Evolutionary conservation across 2,113 vertebrate species (phyloP).

Genomic region (Alexandromys fortis): DNA sequence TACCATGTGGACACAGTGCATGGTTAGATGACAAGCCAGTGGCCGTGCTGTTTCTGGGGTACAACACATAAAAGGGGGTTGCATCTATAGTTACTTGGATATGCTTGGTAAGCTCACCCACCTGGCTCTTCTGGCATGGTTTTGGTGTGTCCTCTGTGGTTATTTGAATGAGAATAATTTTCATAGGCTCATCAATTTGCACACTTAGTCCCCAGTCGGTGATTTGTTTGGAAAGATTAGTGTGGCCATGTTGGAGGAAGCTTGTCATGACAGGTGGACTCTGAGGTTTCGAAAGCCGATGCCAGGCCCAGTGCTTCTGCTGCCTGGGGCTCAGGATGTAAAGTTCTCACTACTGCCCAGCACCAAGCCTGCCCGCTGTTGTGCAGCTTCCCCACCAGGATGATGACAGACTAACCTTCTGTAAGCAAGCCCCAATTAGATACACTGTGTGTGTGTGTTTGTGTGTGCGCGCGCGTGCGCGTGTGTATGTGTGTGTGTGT

Average conservation of each 20-base stretch:
- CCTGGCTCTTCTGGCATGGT: background rate
- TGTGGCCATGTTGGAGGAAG: background rate
- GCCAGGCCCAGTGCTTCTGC: background rate
- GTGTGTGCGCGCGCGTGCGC: accelerated
- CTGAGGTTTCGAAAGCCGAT: background rate
- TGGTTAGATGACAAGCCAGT: background rate
- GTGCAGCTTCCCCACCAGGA: background rate
- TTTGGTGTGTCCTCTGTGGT: background rate
- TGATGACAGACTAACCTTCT: background rate
- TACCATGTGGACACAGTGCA: background rate
- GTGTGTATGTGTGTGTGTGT: too few relatives aligned
- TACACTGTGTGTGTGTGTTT: background rate
- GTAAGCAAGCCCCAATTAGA: background rate
- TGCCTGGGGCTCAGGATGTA: background rate
- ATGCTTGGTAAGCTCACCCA: background rate
- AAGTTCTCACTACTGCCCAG: background rate
- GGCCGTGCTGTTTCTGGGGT: background rate
- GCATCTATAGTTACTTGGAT: background rate
- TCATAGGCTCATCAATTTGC: background rate
- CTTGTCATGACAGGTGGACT: background rate
- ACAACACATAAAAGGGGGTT: background rate
- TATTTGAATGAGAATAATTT: background rate
- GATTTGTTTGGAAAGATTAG: background rate
- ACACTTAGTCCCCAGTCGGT: background rate
- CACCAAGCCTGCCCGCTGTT: background rate